Evolutionary conservation across 2,797 vertebrate genomes (phyloP).

Genomic region (Jordanella pulchra): DNA sequence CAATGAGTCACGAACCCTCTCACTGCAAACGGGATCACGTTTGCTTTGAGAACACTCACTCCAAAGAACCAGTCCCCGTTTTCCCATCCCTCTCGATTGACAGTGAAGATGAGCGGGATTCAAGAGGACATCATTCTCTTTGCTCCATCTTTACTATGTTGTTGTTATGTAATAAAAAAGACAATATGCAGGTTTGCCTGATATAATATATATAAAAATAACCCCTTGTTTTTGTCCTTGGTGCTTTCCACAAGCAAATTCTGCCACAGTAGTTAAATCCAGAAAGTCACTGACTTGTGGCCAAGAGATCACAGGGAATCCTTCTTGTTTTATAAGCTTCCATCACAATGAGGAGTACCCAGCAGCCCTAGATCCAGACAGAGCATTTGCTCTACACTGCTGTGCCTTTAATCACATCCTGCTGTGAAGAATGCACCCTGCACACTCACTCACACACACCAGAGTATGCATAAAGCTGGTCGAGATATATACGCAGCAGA

Average conservation of each 20-base stretch:
- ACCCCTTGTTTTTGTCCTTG: constrained; percentile 35
- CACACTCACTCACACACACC: constrained; percentile 34
- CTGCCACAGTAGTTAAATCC: constrained; percentile 37
- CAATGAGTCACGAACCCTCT: constrained; percentile 77
- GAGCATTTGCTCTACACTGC: constrained; percentile 28
- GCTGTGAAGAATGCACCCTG: constrained; percentile 41
- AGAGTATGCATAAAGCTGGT: constrained; percentile 33
- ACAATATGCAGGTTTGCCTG: constrained; percentile 59
- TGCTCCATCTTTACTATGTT: constrained; percentile 20
- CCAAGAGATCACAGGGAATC: constrained; percentile 49
- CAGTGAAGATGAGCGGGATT: constrained; percentile 47
- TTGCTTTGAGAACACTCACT: constrained; percentile 66
- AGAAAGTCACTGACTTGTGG: constrained; percentile 32
- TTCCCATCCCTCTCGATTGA: constrained; percentile 47
- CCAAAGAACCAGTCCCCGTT: constrained; percentile 43
- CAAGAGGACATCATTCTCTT: constrained; percentile 43
- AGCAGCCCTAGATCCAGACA: constrained; percentile 10
- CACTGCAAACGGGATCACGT: constrained; percentile 71
- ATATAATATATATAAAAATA: constrained; percentile 40
- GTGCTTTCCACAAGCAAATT: constrained; percentile 42
- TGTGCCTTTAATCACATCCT: constrained; percentile 51
- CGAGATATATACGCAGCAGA: constrained; percentile 44
- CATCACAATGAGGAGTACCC: constrained; percentile 28
- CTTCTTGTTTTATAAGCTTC: constrained; percentile 52
- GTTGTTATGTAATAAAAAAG: constrained; percentile 37